A percentile compares a stretch with the other conserved stretches of the same genome.
phyloP scores from a whole-genome alignment of 2,888 invertebrate species.

The Mythimna vitellina region DNA sequence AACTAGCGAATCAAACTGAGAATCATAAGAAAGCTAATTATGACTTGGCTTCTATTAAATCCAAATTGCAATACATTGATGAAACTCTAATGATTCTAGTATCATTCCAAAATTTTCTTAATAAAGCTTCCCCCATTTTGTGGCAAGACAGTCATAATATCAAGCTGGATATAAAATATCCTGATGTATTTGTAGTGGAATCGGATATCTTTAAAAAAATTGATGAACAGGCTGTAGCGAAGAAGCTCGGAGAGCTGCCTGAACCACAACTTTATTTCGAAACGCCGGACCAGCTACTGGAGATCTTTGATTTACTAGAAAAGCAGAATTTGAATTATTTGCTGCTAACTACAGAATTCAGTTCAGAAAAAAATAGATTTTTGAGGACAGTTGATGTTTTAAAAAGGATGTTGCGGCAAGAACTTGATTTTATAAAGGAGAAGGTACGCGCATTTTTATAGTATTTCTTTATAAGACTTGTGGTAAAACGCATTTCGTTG shows the following conservation, averaged over 20 bases:
- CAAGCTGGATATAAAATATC: slow-evolving; percentile 71
- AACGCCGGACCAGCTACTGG: slow-evolving; percentile 79
- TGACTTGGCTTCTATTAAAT: slow-evolving; percentile 83
- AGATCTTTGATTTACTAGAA: slow-evolving; percentile 81
- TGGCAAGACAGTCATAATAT: slow-evolving; percentile 82
- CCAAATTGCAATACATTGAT: slow-evolving; percentile 85
- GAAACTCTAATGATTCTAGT: slow-evolving; percentile 83
- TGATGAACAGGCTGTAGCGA: slow-evolving; percentile 70
- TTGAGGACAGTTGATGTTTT: slow-evolving; percentile 76
- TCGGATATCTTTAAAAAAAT: slow-evolving; percentile 80
- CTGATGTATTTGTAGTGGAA: slow-evolving; percentile 78
- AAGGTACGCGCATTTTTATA: slow-evolving; percentile 72
- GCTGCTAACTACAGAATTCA: slow-evolving; percentile 84
- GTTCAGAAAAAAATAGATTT: slow-evolving; percentile 82
- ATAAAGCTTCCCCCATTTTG: slow-evolving; percentile 83
- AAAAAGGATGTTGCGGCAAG: slow-evolving; percentile 74
- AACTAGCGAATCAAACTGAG: slow-evolving; percentile 81
- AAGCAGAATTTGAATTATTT: slow-evolving; percentile 87
- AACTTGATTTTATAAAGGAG: slow-evolving; percentile 79
- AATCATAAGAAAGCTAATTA: slow-evolving; percentile 83
- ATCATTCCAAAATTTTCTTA: slow-evolving; percentile 85
- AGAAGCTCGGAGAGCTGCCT: slow-evolving; percentile 75
- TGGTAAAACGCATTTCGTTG: not conserved
- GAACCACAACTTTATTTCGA: slow-evolving; percentile 82
- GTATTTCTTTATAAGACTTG: not conserved